Conservation (phyloP, 2,888 invertebrate genomes). For the Rhyacophila evoluta region DNA sequence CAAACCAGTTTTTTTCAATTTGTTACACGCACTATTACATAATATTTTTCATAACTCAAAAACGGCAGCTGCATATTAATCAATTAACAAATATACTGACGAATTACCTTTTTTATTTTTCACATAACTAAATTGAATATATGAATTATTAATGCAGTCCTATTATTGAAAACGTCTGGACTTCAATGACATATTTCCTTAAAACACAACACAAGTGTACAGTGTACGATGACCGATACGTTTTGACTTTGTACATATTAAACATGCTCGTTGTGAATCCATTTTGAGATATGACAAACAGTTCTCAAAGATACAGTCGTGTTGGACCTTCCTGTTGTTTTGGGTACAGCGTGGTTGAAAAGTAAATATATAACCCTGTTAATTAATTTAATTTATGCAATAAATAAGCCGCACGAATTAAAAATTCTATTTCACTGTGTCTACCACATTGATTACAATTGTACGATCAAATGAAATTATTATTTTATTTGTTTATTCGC, state of each 20-base stretch:
- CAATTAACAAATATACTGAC: no score
- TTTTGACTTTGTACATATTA: slow-evolving; percentile 29
- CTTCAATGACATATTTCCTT: neutral
- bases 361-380: neutral
- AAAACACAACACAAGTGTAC: neutral
- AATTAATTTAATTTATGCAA: no score
- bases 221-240: slow-evolving; percentile 40
- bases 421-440: no score
- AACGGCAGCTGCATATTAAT: no score
- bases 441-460: no score
- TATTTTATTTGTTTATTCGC: no score
- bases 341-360: neutral
- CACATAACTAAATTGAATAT: no score
- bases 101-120: no score
- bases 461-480: no score
- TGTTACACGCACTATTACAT: neutral
- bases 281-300: slow-evolving; percentile 34
- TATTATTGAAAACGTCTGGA: neutral
- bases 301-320: slow-evolving; percentile 23
- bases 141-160: no score
- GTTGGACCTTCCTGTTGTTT: slow-evolving; percentile 36
- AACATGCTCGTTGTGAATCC: slow-evolving; percentile 31
- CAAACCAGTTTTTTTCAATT: neutral
- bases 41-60: no score
- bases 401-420: no score